phyloP scores from a whole-genome alignment of 1,140 invertebrate genomes.

The Drosophila serrata region DNA sequence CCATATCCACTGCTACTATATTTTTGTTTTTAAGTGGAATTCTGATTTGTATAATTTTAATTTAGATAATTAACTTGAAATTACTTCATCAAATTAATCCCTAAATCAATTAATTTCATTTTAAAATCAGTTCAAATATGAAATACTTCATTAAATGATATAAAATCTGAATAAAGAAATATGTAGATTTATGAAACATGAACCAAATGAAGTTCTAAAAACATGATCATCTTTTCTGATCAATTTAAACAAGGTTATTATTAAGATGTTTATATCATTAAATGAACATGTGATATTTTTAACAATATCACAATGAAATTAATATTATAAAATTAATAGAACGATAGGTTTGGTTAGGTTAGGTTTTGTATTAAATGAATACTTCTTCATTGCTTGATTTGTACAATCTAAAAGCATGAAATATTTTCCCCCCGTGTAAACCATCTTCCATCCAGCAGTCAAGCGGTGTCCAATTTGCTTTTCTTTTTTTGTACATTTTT shows the following conservation, averaged over 20 bases:
- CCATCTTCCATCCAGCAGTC: constrained; percentile 19
- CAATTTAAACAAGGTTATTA: neutral
- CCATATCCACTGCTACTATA: too few relatives aligned
- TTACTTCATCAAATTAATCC: neutral
- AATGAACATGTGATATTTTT: too few relatives aligned
- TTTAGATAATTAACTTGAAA: neutral
- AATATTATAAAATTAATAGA: too few relatives aligned
- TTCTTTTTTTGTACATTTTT: constrained; percentile 26
- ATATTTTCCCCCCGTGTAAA: constrained; percentile 5
- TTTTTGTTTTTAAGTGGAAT: neutral
- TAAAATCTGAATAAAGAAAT: neutral
- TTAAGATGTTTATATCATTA: too few relatives aligned
- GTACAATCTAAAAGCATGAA: neutral
- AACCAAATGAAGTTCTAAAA: neutral
- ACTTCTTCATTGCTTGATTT: too few relatives aligned
- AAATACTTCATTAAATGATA: neutral
- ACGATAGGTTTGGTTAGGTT: too few relatives aligned
- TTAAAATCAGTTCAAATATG: neutral
- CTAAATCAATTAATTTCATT: too few relatives aligned
- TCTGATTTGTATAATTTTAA: neutral
- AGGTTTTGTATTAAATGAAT: too few relatives aligned
- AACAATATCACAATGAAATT: too few relatives aligned
- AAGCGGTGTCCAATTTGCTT: constrained; percentile 37
- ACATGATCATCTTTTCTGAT: neutral
- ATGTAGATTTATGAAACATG: neutral